Evolutionary conservation across 1,140 invertebrate species (phyloP), one percentile per base, ranked within the genome.

Genomic region (Lanistes nyassanus): DNA sequence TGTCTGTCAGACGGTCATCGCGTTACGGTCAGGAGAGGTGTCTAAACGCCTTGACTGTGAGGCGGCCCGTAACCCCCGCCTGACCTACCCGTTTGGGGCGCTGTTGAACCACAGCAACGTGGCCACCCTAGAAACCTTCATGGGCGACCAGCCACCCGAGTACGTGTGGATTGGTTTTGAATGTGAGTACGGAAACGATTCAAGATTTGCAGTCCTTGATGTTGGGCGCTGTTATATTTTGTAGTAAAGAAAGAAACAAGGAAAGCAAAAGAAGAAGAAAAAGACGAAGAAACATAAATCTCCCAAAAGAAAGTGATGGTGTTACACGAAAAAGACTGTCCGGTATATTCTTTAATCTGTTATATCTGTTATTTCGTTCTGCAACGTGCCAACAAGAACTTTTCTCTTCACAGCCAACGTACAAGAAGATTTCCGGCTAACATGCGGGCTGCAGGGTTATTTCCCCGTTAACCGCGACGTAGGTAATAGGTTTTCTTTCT

Each of bases 131-230:
- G 62, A 68, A 11, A 47, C 75, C n/a, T n/a, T 67, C 9, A 31
- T 78, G 29, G 29, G 51, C 56, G 53, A 55, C 2, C 26, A 72
- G 29, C 53, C 67, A 9, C 75, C 74, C 5, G 74, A 76, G 58
- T 74, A 64, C 34, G 37, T 79, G 26, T 79, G 75, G 74, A 60
- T 79, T 13, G 74, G 75, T 29, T 76, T 79, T 74, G 74, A 79
- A 53, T 71, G 74, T 76, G 9, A 36, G 74, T 62, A 51, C 6
- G 34, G 4, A n/a, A n/a, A n/a, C n/a, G n/a, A n/a, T n/a, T n/a
- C n/a, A n/a, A n/a, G n/a, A n/a, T n/a, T n/a, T n/a, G n/a, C n/a
- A n/a, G n/a, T n/a, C n/a, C n/a, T n/a, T n/a, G n/a, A n/a, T n/a
- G n/a, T n/a, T n/a, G n/a, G n/a, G n/a, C n/a, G n/a, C n/a, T n/a